Conservation (phyloP, 2,113 vertebrate species). For the Anguilla japonica region DNA sequence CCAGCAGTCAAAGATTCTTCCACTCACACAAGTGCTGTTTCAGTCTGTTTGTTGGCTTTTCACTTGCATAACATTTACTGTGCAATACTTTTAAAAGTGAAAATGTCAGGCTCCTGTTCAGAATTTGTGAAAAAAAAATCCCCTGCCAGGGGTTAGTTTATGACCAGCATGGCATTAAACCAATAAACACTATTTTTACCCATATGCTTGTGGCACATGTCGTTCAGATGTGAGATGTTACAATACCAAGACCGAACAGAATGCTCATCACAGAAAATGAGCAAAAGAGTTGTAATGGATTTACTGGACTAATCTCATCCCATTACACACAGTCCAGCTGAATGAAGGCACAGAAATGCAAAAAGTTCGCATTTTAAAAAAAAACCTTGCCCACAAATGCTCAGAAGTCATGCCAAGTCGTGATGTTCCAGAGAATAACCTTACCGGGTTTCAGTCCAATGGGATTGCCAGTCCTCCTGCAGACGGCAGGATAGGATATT, state of each 20-base stretch:
- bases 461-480: background rate
- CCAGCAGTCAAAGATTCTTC: background rate
- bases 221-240: background rate
- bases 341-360: background rate
- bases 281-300: background rate
- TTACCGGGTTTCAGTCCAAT: background rate
- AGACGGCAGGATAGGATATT: background rate
- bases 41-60: background rate
- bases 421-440: background rate
- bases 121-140: background rate
- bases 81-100: background rate
- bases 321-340: background rate
- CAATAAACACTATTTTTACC: background rate
- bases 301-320: background rate
- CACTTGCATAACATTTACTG: background rate
- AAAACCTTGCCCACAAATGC: background rate
- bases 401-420: background rate
- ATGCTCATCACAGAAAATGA: background rate
- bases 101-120: background rate
- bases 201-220: background rate
- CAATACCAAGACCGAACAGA: background rate
- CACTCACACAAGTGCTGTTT: background rate
- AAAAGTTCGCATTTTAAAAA: background rate
- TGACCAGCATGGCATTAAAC: background rate
- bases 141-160: background rate